Evolutionary conservation across 1,140 invertebrate species (phyloP).

Genomic region (roundworm (Caenorhabditis elegans)): DNA sequence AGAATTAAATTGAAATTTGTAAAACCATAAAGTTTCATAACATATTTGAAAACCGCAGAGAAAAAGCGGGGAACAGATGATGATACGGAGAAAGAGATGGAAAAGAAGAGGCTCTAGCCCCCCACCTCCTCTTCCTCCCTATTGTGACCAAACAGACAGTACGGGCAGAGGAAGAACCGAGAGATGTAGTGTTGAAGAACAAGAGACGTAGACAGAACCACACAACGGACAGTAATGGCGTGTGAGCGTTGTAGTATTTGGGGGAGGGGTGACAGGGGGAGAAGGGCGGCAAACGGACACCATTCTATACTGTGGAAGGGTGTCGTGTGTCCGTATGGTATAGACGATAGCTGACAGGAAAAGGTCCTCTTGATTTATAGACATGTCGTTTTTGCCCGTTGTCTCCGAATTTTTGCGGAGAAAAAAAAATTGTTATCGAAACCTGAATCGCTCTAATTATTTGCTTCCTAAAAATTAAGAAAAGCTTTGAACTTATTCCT

Average conservation of each 20-base stretch:
- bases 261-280: too few species aligned
- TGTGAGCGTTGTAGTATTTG: background rate
- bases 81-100: background rate
- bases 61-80: background rate
- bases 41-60: background rate
- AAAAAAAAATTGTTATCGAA: too few species aligned
- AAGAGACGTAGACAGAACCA: background rate
- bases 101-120: background rate
- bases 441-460: too few species aligned
- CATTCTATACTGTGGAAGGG: background rate
- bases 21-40: background rate
- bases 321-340: conserved; percentile 22
- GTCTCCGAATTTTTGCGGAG: background rate
- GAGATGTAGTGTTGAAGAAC: too few species aligned
- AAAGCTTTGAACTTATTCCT: too few species aligned
- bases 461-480: too few species aligned
- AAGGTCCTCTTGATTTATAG: conserved; percentile 9
- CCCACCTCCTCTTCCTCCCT: background rate
- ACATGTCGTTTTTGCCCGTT: background rate
- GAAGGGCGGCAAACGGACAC: background rate
- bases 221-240: background rate
- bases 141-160: conserved; percentile 13
- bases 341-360: background rate
- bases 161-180: background rate
- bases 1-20: too few species aligned